These are phyloP conservation scores for Lethenteron reissneri DNA, from an alignment of 2,113 vertebrate genomes.

Conservation along the genomic window DNA sequence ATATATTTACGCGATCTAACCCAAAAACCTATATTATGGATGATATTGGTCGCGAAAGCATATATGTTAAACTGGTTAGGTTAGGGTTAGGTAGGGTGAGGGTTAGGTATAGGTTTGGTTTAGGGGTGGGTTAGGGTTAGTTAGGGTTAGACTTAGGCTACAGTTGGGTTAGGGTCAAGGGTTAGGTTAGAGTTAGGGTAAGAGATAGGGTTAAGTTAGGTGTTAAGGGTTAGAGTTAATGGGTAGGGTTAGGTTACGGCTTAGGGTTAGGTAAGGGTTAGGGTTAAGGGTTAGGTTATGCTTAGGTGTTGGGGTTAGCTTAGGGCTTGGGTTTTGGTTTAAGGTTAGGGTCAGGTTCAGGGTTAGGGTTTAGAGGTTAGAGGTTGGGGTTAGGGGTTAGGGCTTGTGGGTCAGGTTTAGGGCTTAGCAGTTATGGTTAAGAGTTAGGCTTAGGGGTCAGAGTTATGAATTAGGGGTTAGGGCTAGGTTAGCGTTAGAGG, in stretches of 20 bases:
- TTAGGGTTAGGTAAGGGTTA: not conserved
- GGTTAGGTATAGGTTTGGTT: constrained; percentile 3
- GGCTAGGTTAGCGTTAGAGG: too few relatives aligned
- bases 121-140: not conserved
- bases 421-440: too few relatives aligned
- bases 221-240: not conserved
- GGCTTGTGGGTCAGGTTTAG: too few relatives aligned
- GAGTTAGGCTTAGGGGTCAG: too few relatives aligned
- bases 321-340: not conserved
- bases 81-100: constrained; percentile 7
- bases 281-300: not conserved
- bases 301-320: not conserved
- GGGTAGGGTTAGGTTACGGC: not conserved
- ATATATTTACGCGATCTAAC: too few relatives aligned
- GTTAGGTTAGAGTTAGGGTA: constrained; percentile 6
- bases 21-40: too few relatives aligned
- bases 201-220: not conserved
- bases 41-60: too few relatives aligned
- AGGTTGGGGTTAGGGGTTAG: too few relatives aligned
- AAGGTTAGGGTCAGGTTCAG: constrained; percentile 2
- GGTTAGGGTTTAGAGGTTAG: not conserved
- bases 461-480: too few relatives aligned
- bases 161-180: constrained; percentile 2
- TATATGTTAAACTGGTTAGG: not conserved
- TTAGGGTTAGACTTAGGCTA: constrained; percentile 6